A percentile compares a stretch with the other conserved stretches of the same genome.
phyloP scores from a whole-genome alignment of 1,140 invertebrate species.

The Drosophila ambigua region DNA sequence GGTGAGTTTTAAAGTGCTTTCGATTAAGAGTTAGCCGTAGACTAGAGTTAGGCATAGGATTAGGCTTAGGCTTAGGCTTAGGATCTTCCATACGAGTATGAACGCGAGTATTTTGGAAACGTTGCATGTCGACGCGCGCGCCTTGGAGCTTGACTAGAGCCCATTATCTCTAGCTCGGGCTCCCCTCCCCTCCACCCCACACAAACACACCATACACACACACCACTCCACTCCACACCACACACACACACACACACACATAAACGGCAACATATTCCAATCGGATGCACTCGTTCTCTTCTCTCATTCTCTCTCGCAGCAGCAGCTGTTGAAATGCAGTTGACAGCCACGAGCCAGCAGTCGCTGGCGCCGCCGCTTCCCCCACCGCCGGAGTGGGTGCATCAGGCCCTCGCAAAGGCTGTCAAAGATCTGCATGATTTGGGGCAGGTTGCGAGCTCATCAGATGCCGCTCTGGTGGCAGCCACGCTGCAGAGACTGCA shows the following conservation, averaged over 20 bases:
- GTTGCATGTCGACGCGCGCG: conserved; percentile 54
- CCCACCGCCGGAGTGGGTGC: conserved; percentile 26
- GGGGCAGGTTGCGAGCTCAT: conserved; percentile 37
- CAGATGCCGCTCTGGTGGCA: conserved; percentile 45
- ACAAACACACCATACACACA: conserved; percentile 30
- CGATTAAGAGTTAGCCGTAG: not conserved
- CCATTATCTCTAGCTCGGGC: conserved; percentile 50
- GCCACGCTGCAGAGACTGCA: conserved; percentile 39
- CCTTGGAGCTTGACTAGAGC: conserved; percentile 48
- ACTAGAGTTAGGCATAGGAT: conserved; percentile 17
- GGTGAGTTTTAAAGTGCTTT: conserved; percentile 60
- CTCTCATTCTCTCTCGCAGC: conserved; percentile 65
- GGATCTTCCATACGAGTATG: conserved; percentile 24
- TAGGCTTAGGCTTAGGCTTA: conserved; percentile 43
- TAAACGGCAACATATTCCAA: conserved; percentile 82
- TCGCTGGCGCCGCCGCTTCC: conserved; percentile 6
- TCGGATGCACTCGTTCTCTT: conserved; percentile 82
- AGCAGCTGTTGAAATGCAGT: conserved; percentile 58
- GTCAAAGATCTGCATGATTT: conserved; percentile 39
- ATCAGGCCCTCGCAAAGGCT: conserved; percentile 39
- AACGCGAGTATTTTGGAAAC: conserved; percentile 45
- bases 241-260: too few species aligned
- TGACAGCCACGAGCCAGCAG: conserved; percentile 11
- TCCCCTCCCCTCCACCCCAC: conserved; percentile 22
- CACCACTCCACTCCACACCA: conserved; percentile 11